phyloP scores from a whole-genome alignment of 2,113 vertebrate genomes.

The Phylloscopus trochilus region DNA sequence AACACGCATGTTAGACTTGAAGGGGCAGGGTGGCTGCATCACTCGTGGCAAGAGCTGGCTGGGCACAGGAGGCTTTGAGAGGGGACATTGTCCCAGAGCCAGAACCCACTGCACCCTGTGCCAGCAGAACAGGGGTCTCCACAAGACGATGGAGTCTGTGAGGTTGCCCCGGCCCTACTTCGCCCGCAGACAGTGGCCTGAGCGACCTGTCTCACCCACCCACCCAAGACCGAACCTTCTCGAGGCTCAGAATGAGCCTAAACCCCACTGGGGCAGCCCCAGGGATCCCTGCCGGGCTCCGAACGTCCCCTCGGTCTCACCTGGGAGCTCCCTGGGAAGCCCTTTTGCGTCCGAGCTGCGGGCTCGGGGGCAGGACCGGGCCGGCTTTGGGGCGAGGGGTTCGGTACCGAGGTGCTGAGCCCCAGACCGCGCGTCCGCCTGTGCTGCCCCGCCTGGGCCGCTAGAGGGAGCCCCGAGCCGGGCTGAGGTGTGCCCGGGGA shows the following conservation, averaged over 20 bases:
- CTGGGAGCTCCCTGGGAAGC: background rate
- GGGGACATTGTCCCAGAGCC: background rate
- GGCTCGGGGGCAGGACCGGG: rapidly evolving
- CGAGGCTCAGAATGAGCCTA: rapidly evolving
- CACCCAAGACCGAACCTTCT: background rate
- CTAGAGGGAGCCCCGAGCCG: background rate
- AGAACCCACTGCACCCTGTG: rapidly evolving
- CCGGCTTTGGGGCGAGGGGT: rapidly evolving
- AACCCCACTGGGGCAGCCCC: no score
- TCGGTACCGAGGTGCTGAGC: background rate
- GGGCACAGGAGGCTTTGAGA: rapidly evolving
- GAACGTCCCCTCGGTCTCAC: background rate
- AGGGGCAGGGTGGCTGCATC: background rate
- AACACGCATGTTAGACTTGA: rapidly evolving
- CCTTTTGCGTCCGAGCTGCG: background rate
- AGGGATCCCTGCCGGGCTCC: no score
- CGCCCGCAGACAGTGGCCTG: background rate
- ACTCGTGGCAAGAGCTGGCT: rapidly evolving
- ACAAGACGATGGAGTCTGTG: background rate
- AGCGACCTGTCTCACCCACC: background rate
- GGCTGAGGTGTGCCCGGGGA: background rate
- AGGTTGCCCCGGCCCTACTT: background rate
- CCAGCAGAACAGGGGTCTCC: background rate
- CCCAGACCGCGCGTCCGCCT: background rate
- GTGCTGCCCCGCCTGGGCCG: background rate